Evolutionary conservation across 2,797 vertebrate genomes (phyloP).

Genomic region (Todus mexicanus): DNA sequence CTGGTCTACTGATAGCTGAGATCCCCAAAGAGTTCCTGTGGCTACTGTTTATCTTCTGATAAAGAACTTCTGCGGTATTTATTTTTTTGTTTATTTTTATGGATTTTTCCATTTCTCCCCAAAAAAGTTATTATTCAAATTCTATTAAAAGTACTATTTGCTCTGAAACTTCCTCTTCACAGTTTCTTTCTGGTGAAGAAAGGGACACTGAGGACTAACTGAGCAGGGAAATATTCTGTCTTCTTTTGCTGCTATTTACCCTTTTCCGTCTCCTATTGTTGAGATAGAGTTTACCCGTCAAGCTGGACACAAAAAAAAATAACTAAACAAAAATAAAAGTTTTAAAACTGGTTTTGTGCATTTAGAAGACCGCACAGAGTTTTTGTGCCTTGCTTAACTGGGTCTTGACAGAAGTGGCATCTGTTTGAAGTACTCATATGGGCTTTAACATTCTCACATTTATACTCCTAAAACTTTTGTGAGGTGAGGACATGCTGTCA

Average conservation of each 20-base stretch:
- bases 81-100: not conserved
- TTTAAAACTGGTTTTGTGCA: not conserved
- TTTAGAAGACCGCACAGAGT: not conserved
- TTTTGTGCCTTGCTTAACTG: not conserved
- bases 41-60: not conserved
- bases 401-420: fast-evolving
- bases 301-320: not conserved
- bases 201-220: not conserved
- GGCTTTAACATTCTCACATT: not conserved
- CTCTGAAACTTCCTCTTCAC: not conserved
- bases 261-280: not conserved
- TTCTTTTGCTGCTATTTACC: not conserved
- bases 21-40: not conserved
- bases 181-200: not conserved
- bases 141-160: not conserved
- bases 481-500: not conserved
- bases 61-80: not conserved
- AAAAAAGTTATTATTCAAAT: not conserved
- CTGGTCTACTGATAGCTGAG: not conserved
- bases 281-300: not conserved
- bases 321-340: not conserved
- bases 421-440: not conserved
- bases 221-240: not conserved
- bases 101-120: not conserved
- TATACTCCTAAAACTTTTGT: not conserved